A percentile compares a stretch with the other conserved stretches of the same genome.
Evolutionary conservation across 1,140 invertebrate genomes (phyloP).

Genomic region (Heliconius nattereri): DNA sequence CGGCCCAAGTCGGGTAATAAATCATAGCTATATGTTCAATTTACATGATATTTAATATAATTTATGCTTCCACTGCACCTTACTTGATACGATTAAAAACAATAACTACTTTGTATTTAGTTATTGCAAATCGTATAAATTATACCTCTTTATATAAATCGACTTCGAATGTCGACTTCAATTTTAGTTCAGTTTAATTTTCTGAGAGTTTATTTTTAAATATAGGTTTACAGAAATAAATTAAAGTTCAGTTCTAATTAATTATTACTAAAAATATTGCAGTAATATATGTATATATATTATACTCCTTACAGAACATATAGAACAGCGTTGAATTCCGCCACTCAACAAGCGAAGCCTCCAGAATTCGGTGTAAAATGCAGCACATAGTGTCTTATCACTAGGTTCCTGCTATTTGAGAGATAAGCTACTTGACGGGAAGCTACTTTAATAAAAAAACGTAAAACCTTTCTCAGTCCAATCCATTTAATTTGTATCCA

Average conservation of each 20-base stretch:
- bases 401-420: neutral
- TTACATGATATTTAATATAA: conserved; percentile 16
- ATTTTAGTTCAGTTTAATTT: neutral
- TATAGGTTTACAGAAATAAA: too few relatives aligned
- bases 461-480: too few relatives aligned
- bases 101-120: conserved; percentile 9
- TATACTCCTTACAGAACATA: too few relatives aligned
- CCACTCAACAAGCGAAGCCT: too few relatives aligned
- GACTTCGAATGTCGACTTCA: conserved; percentile 1
- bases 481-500: too few relatives aligned
- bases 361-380: neutral
- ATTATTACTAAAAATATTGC: too few relatives aligned
- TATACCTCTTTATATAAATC: neutral
- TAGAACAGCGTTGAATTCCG: too few relatives aligned
- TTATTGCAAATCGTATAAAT: conserved; percentile 15
- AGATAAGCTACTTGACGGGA: neutral
- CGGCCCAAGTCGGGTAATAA: conserved; percentile 13
- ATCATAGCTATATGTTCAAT: conserved; percentile 19
- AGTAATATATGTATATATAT: too few relatives aligned
- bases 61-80: conserved; percentile 13
- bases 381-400: neutral
- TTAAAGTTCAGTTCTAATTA: too few relatives aligned
- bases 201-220: neutral
- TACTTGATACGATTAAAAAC: conserved; percentile 19
- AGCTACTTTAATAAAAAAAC: neutral